A percentile compares a stretch with the other conserved stretches of the same genome.
Conservation (phyloP, 2,113 vertebrate species). For the Sinocyclocheilus anshuiensis region DNA sequence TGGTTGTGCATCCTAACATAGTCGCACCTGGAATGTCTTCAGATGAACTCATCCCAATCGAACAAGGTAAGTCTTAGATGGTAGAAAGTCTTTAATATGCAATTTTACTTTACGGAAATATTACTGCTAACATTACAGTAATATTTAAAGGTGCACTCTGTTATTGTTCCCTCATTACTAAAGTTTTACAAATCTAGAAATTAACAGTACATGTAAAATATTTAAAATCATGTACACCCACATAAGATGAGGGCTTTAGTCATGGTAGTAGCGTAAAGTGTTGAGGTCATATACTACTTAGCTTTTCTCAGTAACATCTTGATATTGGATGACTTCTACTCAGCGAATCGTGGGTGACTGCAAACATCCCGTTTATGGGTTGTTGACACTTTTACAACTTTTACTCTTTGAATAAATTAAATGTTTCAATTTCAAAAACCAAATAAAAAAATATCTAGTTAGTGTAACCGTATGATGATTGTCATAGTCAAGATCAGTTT, state of each 20-base stretch:
- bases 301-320: too few relatives aligned
- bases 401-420: too few relatives aligned
- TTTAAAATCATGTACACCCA: background rate
- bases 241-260: background rate
- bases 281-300: too few relatives aligned
- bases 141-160: background rate
- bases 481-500: too few relatives aligned
- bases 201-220: background rate
- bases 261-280: too few relatives aligned
- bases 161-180: background rate
- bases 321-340: too few relatives aligned
- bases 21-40: constrained; percentile 78
- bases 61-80: constrained; percentile 73
- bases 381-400: too few relatives aligned
- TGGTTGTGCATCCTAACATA: constrained; percentile 81
- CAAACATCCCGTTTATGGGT: too few relatives aligned
- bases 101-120: background rate
- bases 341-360: too few relatives aligned
- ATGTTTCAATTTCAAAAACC: too few relatives aligned
- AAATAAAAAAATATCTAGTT: too few relatives aligned
- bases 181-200: background rate
- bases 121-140: background rate
- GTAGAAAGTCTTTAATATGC: background rate
- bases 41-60: constrained; percentile 75
- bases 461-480: too few relatives aligned